Evolutionary conservation across 53 echinoderm and acorn worm genomes (phyloP).

Genomic region (Glandiceps talaboti): DNA sequence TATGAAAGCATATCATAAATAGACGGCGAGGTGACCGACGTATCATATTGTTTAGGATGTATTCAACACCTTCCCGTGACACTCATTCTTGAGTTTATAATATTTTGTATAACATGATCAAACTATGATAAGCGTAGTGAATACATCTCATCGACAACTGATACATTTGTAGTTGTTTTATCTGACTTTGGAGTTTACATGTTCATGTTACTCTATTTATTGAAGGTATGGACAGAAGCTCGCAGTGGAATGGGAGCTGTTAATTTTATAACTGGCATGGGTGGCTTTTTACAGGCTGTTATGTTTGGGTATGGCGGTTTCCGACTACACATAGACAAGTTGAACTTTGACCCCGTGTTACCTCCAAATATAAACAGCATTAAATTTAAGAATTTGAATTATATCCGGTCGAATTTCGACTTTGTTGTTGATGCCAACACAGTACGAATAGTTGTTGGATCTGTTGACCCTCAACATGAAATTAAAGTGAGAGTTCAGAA

Average conservation of each 20-base stretch:
- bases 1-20: no score
- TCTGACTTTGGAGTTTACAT: no score
- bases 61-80: no score
- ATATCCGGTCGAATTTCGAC: neutral
- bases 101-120: no score
- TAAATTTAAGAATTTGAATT: neutral
- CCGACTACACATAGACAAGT: neutral
- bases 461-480: neutral
- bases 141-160: no score
- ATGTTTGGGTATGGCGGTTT: neutral
- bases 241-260: neutral
- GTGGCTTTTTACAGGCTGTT: neutral
- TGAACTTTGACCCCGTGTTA: neutral
- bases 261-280: neutral
- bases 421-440: neutral
- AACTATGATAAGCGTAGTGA: no score
- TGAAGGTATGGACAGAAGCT: neutral
- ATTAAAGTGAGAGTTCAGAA: neutral
- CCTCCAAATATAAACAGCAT: neutral
- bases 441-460: neutral
- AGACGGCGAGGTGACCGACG: no score
- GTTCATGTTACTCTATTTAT: no score
- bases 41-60: no score
- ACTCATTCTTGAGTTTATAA: no score
- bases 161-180: no score